Evolutionary conservation across 1,140 invertebrate species (phyloP).

Genomic region (Drosophila kepulauana): DNA sequence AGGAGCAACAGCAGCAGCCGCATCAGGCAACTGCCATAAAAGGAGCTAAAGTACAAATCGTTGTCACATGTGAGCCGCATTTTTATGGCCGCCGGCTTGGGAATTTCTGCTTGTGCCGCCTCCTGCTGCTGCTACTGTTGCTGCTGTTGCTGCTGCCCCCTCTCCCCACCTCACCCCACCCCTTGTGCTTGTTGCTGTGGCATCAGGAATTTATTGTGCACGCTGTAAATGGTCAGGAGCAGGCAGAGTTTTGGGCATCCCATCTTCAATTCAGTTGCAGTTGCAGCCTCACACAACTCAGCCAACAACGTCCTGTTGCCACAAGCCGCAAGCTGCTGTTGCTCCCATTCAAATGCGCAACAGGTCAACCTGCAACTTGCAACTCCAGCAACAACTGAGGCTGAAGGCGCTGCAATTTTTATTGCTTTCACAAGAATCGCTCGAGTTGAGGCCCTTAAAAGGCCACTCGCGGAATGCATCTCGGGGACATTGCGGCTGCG

Average conservation of each 20-base stretch:
- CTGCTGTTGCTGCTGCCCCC: not conserved
- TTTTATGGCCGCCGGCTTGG: constrained; percentile 84
- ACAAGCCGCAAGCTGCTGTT: constrained; percentile 3
- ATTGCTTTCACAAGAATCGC: constrained; percentile 76
- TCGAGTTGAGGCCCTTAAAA: constrained; percentile 64
- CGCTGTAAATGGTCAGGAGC: constrained; percentile 71
- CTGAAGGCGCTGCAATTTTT: constrained; percentile 75
- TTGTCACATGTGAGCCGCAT: constrained; percentile 85
- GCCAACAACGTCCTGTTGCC: not conserved
- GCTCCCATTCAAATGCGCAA: constrained; percentile 80
- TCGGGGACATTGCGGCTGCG: too few relatives aligned
- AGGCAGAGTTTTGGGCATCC: constrained; percentile 60
- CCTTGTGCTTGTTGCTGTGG: constrained; percentile 38
- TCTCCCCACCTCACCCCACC: not conserved
- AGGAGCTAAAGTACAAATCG: constrained; percentile 85
- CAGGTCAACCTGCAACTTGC: constrained; percentile 57
- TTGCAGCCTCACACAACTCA: constrained; percentile 3
- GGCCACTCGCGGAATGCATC: constrained; percentile 31
- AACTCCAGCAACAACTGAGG: constrained; percentile 11
- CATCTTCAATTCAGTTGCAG: constrained; percentile 20
- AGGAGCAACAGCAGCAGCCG: constrained; percentile 6
- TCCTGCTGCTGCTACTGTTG: too few relatives aligned
- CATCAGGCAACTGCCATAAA: constrained; percentile 69
- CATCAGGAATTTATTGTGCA: constrained; percentile 77
- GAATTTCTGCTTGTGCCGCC: constrained; percentile 63